Percentiles rank a stretch among this genome's conserved stretches.
Conservation (phyloP, 1,140 invertebrate genomes). For the Neodiprion lecontei region DNA sequence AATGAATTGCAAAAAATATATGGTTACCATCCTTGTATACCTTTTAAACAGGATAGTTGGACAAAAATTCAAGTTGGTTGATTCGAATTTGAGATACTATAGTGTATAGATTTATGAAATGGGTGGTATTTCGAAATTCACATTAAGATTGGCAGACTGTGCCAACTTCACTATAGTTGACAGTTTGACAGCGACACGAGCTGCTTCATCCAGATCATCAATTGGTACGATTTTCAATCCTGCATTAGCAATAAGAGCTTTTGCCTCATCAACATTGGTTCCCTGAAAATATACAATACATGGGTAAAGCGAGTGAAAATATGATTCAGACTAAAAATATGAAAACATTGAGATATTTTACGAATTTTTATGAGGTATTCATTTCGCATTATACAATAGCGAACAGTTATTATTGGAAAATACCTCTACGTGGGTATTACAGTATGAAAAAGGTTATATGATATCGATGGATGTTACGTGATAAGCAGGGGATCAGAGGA, state of each 20-base stretch:
- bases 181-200: conserved; percentile 87
- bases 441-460: too few species aligned
- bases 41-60: not conserved
- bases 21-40: not conserved
- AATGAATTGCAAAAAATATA: not conserved
- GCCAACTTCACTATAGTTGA: conserved; percentile 94
- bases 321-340: conserved; percentile 7
- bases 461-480: too few species aligned
- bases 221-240: conserved; percentile 88
- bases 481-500: too few species aligned
- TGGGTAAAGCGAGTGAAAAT: not conserved
- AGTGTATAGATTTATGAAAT: not conserved
- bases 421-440: too few species aligned
- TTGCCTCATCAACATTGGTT: conserved; percentile 94
- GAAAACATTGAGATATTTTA: not conserved
- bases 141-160: conserved; percentile 89
- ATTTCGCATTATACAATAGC: too few species aligned
- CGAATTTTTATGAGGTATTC: too few species aligned
- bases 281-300: conserved; percentile 68
- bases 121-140: conserved; percentile 94
- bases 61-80: not conserved
- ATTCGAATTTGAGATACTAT: not conserved
- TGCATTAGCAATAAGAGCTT: conserved; percentile 85
- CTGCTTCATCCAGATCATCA: conserved; percentile 93
- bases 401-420: too few species aligned